Conservation (phyloP, 92 coral and sea anemone genomes). For the Parazoanthus atlanticus region DNA sequence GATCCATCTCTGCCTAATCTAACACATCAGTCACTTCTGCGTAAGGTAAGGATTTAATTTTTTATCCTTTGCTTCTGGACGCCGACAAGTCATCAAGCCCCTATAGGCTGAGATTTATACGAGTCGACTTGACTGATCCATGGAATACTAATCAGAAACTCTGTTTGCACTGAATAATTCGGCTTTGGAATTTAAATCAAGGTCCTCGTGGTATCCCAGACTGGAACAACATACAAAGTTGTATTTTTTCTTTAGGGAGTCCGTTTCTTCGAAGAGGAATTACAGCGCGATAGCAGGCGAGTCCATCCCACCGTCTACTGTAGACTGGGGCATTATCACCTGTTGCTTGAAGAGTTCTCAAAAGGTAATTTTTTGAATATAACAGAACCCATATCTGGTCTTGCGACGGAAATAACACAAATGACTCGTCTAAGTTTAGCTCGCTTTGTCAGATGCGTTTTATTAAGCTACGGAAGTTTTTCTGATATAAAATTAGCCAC, state of each 20-base stretch:
- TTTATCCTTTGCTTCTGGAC: conserved; percentile 11
- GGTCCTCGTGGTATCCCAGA: conserved; percentile 44
- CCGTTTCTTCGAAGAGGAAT: conserved; percentile 79
- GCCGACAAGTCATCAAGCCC: background rate
- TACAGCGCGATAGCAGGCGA: conserved; percentile 75
- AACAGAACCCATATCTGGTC: conserved; percentile 32
- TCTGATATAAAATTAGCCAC: conserved; percentile 31
- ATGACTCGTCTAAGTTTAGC: conserved; percentile 24
- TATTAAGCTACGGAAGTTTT: conserved; percentile 34
- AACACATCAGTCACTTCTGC: conserved; percentile 89
- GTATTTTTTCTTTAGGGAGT: conserved; percentile 72
- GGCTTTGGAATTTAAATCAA: conserved; percentile 21
- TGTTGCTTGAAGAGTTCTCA: conserved; percentile 94
- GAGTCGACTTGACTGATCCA: conserved; percentile 1
- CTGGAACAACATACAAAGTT: background rate
- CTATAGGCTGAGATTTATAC: conserved; percentile 4
- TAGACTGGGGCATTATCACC: conserved; percentile 97
- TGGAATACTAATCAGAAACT: background rate
- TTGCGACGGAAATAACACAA: conserved; percentile 24
- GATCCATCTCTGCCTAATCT: conserved; percentile 89
- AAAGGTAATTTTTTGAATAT: conserved; percentile 72
- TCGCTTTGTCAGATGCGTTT: background rate
- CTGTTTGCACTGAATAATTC: conserved; percentile 4
- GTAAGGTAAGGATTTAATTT: conserved; percentile 76
- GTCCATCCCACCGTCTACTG: conserved; percentile 86